phyloP scores from a whole-genome alignment of 2,888 invertebrate species.

The Villa cingulata region DNA sequence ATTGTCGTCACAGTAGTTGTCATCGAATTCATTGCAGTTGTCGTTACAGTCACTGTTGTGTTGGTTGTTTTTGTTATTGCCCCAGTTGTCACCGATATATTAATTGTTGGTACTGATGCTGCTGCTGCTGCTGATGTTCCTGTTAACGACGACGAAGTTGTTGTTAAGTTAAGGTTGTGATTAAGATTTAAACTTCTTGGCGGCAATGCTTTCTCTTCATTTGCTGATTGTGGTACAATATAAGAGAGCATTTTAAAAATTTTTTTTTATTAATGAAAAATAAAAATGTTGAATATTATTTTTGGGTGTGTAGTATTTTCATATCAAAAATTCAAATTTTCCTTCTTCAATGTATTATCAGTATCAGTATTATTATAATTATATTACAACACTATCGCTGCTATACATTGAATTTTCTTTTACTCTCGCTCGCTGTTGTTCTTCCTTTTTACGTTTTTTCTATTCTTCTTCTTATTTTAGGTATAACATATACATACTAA shows the following conservation, averaged over 20 bases:
- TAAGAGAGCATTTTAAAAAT: conserved; percentile 5
- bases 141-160: not conserved
- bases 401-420: too few species aligned
- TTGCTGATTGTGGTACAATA: conserved; percentile 2
- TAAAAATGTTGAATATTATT: too few species aligned
- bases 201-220: conserved; percentile 5
- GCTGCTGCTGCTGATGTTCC: conserved; percentile 8
- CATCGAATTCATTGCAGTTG: conserved; percentile 17
- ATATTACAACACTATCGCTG: too few species aligned
- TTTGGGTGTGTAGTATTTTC: too few species aligned
- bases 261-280: not conserved
- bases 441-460: too few species aligned
- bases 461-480: too few species aligned
- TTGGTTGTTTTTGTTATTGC: conserved; percentile 19
- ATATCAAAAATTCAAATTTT: too few species aligned
- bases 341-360: too few species aligned
- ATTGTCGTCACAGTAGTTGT: conserved; percentile 12
- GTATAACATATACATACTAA: too few species aligned
- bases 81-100: conserved; percentile 10
- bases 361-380: too few species aligned
- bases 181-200: conserved; percentile 4
- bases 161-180: conserved; percentile 2
- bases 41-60: conserved; percentile 16
- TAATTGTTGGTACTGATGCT: conserved; percentile 14
- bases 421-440: too few species aligned